Evolutionary conservation across 2,888 invertebrate species (phyloP), one percentile per base, ranked within the genome.

Genomic region (Nephrocerus scutellatus): DNA sequence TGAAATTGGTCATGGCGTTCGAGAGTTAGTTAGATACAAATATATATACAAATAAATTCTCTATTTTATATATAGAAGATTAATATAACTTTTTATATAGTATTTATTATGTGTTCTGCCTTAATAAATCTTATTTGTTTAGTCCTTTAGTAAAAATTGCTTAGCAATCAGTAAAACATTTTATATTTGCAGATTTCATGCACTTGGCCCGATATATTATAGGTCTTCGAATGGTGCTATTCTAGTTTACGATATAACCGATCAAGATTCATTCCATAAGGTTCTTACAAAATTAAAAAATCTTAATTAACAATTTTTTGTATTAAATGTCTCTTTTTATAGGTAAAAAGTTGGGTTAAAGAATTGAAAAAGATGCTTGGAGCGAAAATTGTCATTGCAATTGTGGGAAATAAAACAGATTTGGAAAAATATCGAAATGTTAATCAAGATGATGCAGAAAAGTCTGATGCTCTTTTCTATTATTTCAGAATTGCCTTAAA

Each of bases 341-440:
- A 89, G 87, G 89, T 96, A 0, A 93, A 96, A 71, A 90, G 84
- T 64, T 98, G 98, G 98, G 96, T 97, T 18, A 93, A 92, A 60
- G 97, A 98, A 68, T 70, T 98, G 39, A 82, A 88, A 52, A 91
- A 91, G 68, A 95, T 97, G 86, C 73, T 97, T 25, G 97, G 96
- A 4, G 80, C 85, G 42, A 88, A 93, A 54, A 87, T 97, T 53
- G 82, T 87, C 50, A 73, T 97, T 41, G 81, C 84, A 36, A 96
- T 98, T 61, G 92, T 90, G 41, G 98, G 97, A 33, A 98, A 98
- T 70, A 98, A 98, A 77, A 80, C 85, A 60, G 97, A 98, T 71
- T 73, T 98, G 57, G 92, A 93, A 59, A 87, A 85, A 62, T 85
- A 93, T 50, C 74, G 96, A 53, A 84, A 83, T 51, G 91, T 97